Conservation (phyloP, 2,797 vertebrate genomes). For the Chaetodon trifasciatus region DNA sequence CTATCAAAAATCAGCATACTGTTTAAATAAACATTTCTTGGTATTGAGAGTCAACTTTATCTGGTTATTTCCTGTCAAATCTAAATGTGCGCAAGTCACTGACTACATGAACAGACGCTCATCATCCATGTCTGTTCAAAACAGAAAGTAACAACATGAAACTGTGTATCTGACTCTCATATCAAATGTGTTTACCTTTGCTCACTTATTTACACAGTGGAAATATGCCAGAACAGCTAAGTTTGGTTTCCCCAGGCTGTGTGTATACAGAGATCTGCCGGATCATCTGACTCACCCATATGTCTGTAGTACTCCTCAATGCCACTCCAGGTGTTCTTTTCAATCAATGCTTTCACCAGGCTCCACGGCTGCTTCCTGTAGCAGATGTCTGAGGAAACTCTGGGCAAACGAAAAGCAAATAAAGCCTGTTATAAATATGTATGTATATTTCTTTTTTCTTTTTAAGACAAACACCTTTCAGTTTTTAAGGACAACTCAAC, state of each 20-base stretch:
- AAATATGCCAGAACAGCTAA: constrained; percentile 8
- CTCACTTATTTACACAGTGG: constrained; percentile 7
- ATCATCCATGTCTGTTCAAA: background rate
- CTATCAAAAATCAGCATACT: too few relatives aligned
- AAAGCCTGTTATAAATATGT: background rate
- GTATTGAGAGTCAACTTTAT: background rate
- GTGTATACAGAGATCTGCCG: background rate
- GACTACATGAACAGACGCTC: background rate
- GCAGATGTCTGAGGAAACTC: constrained; percentile 94
- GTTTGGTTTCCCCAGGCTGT: background rate
- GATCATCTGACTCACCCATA: constrained; percentile 84
- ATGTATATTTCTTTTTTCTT: background rate
- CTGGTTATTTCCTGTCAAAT: background rate
- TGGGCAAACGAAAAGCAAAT: constrained; percentile 63
- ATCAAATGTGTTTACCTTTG: background rate
- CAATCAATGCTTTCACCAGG: constrained; percentile 92
- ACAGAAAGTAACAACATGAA: background rate
- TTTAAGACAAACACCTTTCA: background rate
- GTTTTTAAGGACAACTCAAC: background rate
- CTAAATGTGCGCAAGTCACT: background rate
- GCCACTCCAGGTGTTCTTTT: constrained; percentile 94
- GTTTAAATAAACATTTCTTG: too few relatives aligned
- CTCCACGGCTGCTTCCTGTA: constrained; percentile 96
- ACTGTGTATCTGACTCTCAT: background rate
- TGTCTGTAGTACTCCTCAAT: constrained; percentile 93